A percentile compares a stretch with the other conserved stretches of the same genome.
phyloP scores from a whole-genome alignment of 2,113 vertebrate genomes.

The Mus pahari region DNA sequence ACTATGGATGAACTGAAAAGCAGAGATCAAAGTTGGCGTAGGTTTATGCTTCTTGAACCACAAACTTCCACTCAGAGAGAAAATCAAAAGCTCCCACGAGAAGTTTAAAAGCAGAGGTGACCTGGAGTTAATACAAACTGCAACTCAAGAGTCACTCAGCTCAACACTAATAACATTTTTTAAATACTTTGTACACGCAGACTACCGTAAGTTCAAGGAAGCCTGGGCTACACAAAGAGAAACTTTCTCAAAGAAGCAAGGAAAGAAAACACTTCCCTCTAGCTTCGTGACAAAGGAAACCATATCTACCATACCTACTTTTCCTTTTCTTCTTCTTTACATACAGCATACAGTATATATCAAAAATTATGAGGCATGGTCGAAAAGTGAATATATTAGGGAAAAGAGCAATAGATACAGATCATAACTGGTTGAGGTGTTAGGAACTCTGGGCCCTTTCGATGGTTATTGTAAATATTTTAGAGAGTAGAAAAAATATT shows the following conservation, averaged over 20 bases:
- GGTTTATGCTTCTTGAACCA: not conserved
- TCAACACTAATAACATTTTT: not conserved
- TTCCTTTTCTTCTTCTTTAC: not conserved
- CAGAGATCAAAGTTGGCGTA: not conserved
- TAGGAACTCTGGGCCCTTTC: not conserved
- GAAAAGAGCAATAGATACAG: not conserved
- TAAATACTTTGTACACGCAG: not conserved
- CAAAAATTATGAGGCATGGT: not conserved
- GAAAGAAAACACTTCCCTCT: not conserved
- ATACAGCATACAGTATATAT: not conserved
- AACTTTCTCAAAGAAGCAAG: not conserved
- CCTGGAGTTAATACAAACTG: not conserved
- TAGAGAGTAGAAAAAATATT: not conserved
- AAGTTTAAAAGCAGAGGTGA: slow-evolving; percentile 27
- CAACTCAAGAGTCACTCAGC: not conserved
- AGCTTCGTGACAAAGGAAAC: slow-evolving; percentile 11
- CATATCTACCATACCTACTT: not conserved
- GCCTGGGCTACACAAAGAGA: not conserved
- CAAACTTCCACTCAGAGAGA: not conserved
- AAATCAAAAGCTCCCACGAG: not conserved
- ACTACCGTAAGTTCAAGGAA: not conserved
- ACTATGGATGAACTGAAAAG: not conserved
- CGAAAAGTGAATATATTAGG: not conserved
- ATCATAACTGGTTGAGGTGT: not conserved
- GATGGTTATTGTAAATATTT: not conserved